These are phyloP conservation scores for Porphyrio hochstetteri DNA, from an alignment of 2,113 vertebrate genomes.

Conservation along the genomic window DNA sequence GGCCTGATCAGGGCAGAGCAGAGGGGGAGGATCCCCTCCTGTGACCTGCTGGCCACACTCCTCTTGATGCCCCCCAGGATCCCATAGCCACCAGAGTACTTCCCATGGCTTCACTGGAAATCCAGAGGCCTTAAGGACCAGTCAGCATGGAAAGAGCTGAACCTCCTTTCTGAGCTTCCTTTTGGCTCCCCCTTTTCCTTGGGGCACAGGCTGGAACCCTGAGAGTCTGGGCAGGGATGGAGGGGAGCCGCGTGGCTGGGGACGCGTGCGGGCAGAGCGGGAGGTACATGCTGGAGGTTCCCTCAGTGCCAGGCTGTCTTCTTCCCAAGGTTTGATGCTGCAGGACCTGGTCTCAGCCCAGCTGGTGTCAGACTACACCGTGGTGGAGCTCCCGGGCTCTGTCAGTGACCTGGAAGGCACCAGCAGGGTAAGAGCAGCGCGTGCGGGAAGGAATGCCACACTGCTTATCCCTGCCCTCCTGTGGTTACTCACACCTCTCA, in stretches of 20 bases:
- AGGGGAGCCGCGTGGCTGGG: background rate
- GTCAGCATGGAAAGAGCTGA: background rate
- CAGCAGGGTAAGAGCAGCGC: slow-evolving; percentile 77
- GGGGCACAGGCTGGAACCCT: background rate
- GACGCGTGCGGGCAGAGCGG: background rate
- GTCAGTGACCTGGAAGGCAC: slow-evolving; percentile 85
- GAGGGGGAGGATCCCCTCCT: no score
- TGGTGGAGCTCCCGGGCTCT: slow-evolving; percentile 82
- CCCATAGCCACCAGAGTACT: no score
- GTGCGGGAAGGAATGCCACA: background rate
- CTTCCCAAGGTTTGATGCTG: slow-evolving; percentile 84
- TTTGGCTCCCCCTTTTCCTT: background rate
- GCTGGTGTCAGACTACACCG: slow-evolving; percentile 83
- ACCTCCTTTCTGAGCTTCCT: background rate
- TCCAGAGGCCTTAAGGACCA: background rate
- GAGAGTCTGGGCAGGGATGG: background rate
- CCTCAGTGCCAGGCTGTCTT: background rate
- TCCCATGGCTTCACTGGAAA: background rate
- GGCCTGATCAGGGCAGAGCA: no score
- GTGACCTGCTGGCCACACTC: no score
- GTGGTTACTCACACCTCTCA: background rate
- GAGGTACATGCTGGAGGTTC: background rate
- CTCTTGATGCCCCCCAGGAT: no score
- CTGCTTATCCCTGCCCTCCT: background rate
- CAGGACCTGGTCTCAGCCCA: slow-evolving; percentile 83